phyloP scores from a whole-genome alignment of 2,888 invertebrate species.

The Nephrotoma appendiculata region DNA sequence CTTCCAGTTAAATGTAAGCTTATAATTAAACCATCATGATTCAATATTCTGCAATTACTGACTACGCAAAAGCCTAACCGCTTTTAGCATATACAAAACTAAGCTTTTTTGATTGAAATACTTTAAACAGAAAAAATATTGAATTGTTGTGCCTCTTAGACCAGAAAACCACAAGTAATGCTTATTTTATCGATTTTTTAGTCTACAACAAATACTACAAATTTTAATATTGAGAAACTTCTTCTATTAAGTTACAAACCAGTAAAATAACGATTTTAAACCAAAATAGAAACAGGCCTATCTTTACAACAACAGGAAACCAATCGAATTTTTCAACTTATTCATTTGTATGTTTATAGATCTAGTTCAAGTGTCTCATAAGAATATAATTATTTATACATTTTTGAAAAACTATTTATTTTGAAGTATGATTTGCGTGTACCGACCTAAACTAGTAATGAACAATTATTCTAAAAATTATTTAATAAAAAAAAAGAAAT shows the following conservation, averaged over 20 bases:
- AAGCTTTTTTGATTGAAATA: background rate
- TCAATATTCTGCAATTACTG: background rate
- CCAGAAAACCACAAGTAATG: too few species aligned
- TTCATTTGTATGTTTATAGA: background rate
- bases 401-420: background rate
- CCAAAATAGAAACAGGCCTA: background rate
- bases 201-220: too few species aligned
- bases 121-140: background rate
- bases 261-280: background rate
- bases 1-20: background rate
- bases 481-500: background rate
- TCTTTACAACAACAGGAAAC: background rate
- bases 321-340: background rate
- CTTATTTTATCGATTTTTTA: too few species aligned
- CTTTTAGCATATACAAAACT: background rate
- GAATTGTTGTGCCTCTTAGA: background rate
- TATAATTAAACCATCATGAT: background rate
- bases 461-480: background rate
- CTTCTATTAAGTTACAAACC: too few species aligned
- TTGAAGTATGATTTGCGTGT: background rate
- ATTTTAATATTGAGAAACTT: too few species aligned
- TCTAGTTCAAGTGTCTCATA: background rate
- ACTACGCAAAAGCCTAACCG: background rate
- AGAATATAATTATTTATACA: background rate
- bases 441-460: background rate